Percentiles rank a stretch among this genome's conserved stretches.
phyloP scores from a whole-genome alignment of 2,888 invertebrate species.

The Noctua janthina region DNA sequence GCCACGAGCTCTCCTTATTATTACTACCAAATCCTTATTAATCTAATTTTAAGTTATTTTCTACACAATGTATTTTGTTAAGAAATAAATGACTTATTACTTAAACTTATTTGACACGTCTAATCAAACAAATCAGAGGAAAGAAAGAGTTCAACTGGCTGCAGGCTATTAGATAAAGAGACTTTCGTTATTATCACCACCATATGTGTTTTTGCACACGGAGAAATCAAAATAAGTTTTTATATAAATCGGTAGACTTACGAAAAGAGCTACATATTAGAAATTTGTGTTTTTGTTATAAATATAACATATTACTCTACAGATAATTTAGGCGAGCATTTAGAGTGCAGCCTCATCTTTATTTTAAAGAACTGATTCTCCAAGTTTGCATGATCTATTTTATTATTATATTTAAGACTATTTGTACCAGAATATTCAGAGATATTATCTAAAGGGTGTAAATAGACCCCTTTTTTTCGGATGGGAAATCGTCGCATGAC shows the following conservation, averaged over 20 bases:
- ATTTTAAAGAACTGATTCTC: background rate
- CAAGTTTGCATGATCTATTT: background rate
- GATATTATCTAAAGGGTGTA: background rate
- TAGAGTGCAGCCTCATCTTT: background rate
- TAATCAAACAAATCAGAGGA: too few species aligned
- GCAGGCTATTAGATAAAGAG: background rate
- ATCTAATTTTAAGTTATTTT: too few species aligned
- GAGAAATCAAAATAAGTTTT: background rate
- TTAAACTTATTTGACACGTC: too few species aligned
- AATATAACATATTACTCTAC: background rate
- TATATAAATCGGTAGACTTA: background rate
- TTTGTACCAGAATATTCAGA: background rate
- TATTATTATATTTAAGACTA: background rate
- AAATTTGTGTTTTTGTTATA: background rate
- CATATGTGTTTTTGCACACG: constrained; percentile 9
- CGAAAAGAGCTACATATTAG: background rate
- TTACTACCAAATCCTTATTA: too few species aligned
- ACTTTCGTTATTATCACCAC: background rate
- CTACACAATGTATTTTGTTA: too few species aligned
- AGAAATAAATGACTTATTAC: too few species aligned
- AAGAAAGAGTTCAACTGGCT: background rate
- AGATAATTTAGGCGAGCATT: background rate
- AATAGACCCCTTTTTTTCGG: too few species aligned
- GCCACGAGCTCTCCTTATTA: too few species aligned
- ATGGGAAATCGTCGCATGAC: too few species aligned